Evolutionary conservation across 2,113 vertebrate species (phyloP).

Genomic region (Alexandromys fortis): DNA sequence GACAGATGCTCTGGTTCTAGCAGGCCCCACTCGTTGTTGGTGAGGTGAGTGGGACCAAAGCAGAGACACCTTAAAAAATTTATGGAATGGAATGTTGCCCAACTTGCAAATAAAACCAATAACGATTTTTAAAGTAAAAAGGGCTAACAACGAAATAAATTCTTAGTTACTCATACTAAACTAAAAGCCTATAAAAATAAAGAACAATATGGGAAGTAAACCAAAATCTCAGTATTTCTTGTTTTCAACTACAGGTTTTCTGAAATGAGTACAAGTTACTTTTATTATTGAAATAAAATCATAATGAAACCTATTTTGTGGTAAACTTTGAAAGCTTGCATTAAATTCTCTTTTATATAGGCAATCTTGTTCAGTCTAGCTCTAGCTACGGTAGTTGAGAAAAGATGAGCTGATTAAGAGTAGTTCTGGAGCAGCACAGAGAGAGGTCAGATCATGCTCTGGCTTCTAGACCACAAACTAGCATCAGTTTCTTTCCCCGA

Average conservation of each 20-base stretch:
- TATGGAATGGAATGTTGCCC: not conserved
- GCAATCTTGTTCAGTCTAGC: not conserved
- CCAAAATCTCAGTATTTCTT: constrained; percentile 32
- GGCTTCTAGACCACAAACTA: not conserved
- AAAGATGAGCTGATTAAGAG: not conserved
- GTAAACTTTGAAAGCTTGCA: constrained; percentile 16
- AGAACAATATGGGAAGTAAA: not conserved
- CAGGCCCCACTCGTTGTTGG: too few species aligned
- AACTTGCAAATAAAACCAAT: not conserved
- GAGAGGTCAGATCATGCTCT: constrained; percentile 22
- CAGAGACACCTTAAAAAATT: not conserved
- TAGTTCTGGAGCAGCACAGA: constrained; percentile 20
- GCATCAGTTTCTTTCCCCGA: not conserved
- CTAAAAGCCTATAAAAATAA: constrained; percentile 34
- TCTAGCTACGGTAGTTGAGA: not conserved
- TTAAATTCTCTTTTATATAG: not conserved
- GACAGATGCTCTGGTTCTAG: not conserved
- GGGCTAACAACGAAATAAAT: not conserved
- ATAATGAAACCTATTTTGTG: constrained; percentile 10
- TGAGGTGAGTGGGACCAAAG: not conserved
- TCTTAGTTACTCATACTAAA: constrained; percentile 26
- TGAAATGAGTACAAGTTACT: constrained; percentile 8
- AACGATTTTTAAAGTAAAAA: not conserved
- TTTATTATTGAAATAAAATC: constrained; percentile 49
- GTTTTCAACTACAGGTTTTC: not conserved